Base-by-base conservation (phyloP, 1,140 invertebrate genomes). In the Lethrus apterus region DNA sequence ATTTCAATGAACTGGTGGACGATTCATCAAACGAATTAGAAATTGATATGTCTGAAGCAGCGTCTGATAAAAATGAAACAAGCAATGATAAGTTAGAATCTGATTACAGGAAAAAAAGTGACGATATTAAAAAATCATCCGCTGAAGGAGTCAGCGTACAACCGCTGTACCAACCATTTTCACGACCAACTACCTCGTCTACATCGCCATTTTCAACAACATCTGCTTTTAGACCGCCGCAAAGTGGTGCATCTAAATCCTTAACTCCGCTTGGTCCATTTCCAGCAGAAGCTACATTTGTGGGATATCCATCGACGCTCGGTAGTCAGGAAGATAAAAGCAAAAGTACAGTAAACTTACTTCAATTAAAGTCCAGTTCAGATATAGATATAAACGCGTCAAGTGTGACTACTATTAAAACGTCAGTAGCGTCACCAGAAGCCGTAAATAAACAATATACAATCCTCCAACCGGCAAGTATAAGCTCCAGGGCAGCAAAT, bases 1-100 rank as follows among this genome's bases (percentile, higher is more conserved):
- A 86, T 58, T 86, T 86, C 59, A 83, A 86, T 58, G 84, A 86
- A 56, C 67, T 87, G 10, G 83, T 83, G 1, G 83, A 86, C 62
- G 83, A 85, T 42, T 85, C 83, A 1, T 84, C 83, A 9, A 84
- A 83, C 52, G 84, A 87, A 59, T 58, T 86, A 8, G 83, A 86
- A 66, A 86, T 86, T 48, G 83, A 85, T 58, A 86, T 85, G 76
- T 83, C 82, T 0, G 81, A 84, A 55, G 68, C 71, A 2, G 59
- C 69, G 2, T 57, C 57, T 1, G 71, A 76, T 30, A 64, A 59
- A 46, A 62, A 60, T 29, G 62, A 64, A 32, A 48, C 40, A 9
- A 55, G 35, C 17, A 40, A 43, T 35, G 56, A 57, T 19, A 54
- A 58, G 32, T 61, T 48, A 51, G 75, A 70, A 55, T 63, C 36